Evolutionary conservation across 2,113 vertebrate species (phyloP), one percentile per base, ranked within the genome.

Genomic region (Pipra filicauda): DNA sequence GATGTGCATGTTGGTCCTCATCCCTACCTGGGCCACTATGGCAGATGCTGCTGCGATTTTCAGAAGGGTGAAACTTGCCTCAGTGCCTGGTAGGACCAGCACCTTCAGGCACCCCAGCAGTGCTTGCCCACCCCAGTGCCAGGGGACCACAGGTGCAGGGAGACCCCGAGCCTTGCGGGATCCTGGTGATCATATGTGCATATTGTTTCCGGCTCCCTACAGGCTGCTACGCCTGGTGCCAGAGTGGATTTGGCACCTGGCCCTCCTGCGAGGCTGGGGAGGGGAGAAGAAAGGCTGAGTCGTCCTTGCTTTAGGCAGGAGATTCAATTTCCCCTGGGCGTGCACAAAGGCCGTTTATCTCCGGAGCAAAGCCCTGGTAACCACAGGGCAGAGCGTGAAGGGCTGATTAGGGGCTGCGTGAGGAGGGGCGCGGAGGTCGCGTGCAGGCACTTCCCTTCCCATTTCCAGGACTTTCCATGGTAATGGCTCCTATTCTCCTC

Each of bases 161-260:
- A 58, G 43, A 52, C 81, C 73, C 77, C 8, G 1, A 64, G 49
- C 85, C 69, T 5, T 16, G 49, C 0, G 11, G 64, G 72, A 15
- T 84, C 49, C 85, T 0, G 18, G 39, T 15, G 54, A 31, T 76
- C n/a, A 6, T 24, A 26, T 33, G 59, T 74, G 66, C 66, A 46
- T 73, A 57, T 58, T 26, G 66, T 72, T 88, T 71, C 92, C 30
- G 22, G 43, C 92, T 79, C 83, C 85, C 95, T 0, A 5, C 80
- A 48, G 92, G 84, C 92, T 69, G 87, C 94, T 26, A 71, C 3
- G 18, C 61, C 82, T 3, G 10, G 26, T 93, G 71, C 91, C 95
- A 69, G 79, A 11, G 74, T 70, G 83, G 52, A 80, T 96, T 95
- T 96, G 96, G 96, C 95, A 96, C 95, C 95, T 94, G 96, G 75